These are phyloP conservation scores for Carcina quercana DNA, from an alignment of 2,888 invertebrate genomes.

Conservation along the genomic window DNA sequence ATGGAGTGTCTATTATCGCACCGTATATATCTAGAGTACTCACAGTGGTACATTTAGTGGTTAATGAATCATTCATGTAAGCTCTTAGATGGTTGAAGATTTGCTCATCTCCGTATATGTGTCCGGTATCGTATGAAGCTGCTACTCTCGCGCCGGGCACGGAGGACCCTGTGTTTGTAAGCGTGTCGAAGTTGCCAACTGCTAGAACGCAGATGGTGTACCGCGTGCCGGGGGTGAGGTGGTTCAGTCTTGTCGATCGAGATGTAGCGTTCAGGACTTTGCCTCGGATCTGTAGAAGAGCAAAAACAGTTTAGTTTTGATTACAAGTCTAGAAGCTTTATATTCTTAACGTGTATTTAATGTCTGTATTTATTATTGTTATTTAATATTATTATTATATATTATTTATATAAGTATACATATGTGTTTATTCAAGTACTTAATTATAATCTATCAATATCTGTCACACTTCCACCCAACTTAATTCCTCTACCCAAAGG, in stretches of 20 bases:
- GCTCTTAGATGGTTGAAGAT: slow-evolving; percentile 57
- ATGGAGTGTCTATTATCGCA: slow-evolving; percentile 70
- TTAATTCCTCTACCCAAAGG: too few relatives aligned
- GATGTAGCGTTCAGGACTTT: slow-evolving; percentile 83
- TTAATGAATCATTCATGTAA: slow-evolving; percentile 78
- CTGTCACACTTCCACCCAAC: too few relatives aligned
- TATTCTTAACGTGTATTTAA: too few relatives aligned
- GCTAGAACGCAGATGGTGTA: slow-evolving; percentile 92
- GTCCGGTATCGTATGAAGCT: slow-evolving; percentile 48
- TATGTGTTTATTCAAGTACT: too few relatives aligned
- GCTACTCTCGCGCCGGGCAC: slow-evolving; percentile 70
- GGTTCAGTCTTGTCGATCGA: slow-evolving; percentile 82
- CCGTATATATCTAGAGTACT: slow-evolving; percentile 83
- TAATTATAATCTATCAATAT: too few relatives aligned
- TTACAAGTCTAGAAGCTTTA: too few relatives aligned
- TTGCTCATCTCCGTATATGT: slow-evolving; percentile 76
- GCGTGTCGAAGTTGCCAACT: slow-evolving; percentile 79
- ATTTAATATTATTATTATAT: too few relatives aligned
- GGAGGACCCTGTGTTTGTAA: slow-evolving; percentile 47
- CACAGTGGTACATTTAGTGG: slow-evolving; percentile 85
- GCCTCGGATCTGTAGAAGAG: slow-evolving; percentile 78
- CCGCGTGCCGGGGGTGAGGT: slow-evolving; percentile 84
- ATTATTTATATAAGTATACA: too few relatives aligned
- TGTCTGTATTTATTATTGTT: too few relatives aligned
- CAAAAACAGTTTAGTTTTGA: background rate